Evolutionary conservation across 2,113 vertebrate species (phyloP).

Genomic region (Copsychus sechellarum): DNA sequence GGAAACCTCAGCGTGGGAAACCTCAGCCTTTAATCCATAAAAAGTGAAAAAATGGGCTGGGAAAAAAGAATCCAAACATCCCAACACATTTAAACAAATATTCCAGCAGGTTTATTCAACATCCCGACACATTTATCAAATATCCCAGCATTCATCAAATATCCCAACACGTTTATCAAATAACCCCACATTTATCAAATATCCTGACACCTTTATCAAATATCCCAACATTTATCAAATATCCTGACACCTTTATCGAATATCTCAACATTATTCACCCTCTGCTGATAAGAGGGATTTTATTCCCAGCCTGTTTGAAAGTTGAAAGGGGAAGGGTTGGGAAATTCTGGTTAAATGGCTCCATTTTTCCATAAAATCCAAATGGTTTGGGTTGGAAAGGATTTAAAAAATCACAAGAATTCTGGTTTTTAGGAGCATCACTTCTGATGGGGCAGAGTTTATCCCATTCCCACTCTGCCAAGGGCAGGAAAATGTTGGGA

Average conservation of each 20-base stretch:
- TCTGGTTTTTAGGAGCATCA: not conserved
- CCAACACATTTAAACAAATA: not conserved
- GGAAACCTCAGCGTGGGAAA: not conserved
- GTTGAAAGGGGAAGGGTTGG: not conserved
- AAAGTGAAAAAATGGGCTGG: not conserved
- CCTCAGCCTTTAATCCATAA: not conserved
- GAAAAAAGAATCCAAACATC: not conserved
- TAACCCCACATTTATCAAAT: not conserved
- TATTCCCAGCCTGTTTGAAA: not conserved
- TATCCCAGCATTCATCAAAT: not conserved
- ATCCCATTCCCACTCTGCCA: not conserved
- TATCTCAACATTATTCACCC: not conserved
- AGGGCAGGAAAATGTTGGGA: not conserved
- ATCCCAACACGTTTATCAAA: not conserved
- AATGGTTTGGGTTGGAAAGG: not conserved
- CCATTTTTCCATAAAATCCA: not conserved
- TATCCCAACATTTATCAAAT: not conserved
- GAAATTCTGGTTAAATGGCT: not conserved
- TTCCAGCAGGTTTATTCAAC: not conserved
- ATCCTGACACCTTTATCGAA: not conserved
- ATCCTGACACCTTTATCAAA: not conserved
- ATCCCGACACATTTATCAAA: not conserved
- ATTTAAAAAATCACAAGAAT: not conserved
- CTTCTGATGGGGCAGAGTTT: not conserved
- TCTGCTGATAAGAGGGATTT: not conserved